These are phyloP conservation scores for Microplitis demolitor DNA, from an alignment of 1,140 invertebrate genomes.

Conservation along the genomic window DNA sequence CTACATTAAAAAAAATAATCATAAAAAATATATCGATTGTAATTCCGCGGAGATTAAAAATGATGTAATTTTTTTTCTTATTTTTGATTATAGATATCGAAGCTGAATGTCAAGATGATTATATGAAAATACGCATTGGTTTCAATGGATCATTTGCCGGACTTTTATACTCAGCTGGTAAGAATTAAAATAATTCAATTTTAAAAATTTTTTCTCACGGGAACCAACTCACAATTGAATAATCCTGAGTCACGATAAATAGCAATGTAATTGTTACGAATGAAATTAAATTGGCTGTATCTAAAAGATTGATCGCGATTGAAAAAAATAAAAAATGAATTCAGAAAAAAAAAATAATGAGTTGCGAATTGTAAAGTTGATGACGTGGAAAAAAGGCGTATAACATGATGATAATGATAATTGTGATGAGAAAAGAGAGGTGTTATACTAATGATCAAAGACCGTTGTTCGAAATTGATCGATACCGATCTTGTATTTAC, in stretches of 20 bases:
- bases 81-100: slow-evolving; percentile 78
- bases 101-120: slow-evolving; percentile 93
- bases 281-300: slow-evolving; percentile 22
- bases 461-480: slow-evolving; percentile 5
- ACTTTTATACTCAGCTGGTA: slow-evolving; percentile 86
- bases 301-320: not conserved
- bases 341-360: not conserved
- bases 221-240: not conserved
- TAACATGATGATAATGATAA: not conserved
- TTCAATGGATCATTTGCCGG: slow-evolving; percentile 92
- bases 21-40: no score
- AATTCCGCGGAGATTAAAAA: no score
- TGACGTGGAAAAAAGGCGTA: not conserved
- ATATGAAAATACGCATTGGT: slow-evolving; percentile 90
- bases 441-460: not conserved
- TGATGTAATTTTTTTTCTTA: slow-evolving; percentile 9
- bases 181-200: slow-evolving; percentile 27
- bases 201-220: not conserved
- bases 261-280: slow-evolving; percentile 17
- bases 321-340: not conserved
- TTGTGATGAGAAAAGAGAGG: not conserved
- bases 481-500: slow-evolving; percentile 17
- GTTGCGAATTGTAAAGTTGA: not conserved
- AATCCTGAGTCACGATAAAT: slow-evolving; percentile 6
- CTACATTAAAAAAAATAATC: no score